These are phyloP conservation scores for Aphidius ervi DNA, from an alignment of 1,140 invertebrate species.

Conservation along the genomic window DNA sequence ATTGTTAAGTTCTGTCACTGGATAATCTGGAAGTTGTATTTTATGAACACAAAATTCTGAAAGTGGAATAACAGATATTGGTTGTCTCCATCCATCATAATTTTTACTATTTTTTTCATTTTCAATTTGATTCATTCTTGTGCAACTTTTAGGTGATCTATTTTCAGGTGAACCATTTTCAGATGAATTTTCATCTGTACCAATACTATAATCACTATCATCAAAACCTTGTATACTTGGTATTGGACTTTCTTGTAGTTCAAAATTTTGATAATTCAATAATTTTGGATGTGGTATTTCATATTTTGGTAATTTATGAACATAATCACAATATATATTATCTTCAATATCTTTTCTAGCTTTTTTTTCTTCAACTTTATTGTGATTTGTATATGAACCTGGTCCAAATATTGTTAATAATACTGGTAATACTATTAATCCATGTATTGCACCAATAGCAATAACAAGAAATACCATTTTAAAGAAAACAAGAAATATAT, in stretches of 20 bases:
- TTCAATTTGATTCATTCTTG: slow-evolving; percentile 65
- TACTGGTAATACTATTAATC: slow-evolving; percentile 87
- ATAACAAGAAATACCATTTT: slow-evolving; percentile 97
- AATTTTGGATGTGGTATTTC: slow-evolving; percentile 73
- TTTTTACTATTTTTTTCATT: slow-evolving; percentile 56
- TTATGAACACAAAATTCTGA: slow-evolving; percentile 56
- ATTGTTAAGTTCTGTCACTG: slow-evolving; percentile 27
- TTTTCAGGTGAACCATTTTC: slow-evolving; percentile 39
- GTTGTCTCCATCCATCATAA: slow-evolving; percentile 68
- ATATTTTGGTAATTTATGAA: slow-evolving; percentile 58
- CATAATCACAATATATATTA: background rate
- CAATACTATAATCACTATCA: slow-evolving; percentile 81
- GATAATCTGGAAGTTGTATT: slow-evolving; percentile 42
- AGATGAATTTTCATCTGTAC: slow-evolving; percentile 64
- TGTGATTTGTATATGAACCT: slow-evolving; percentile 62
- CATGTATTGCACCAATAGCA: slow-evolving; percentile 90
- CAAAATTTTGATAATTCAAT: slow-evolving; percentile 33
- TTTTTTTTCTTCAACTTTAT: slow-evolving; percentile 46
- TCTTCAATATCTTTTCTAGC: slow-evolving; percentile 20
- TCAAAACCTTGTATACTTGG: slow-evolving; percentile 49
- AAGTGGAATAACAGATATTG: slow-evolving; percentile 55
- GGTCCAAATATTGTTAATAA: slow-evolving; percentile 84
- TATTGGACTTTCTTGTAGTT: slow-evolving; percentile 33
- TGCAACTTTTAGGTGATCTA: no score
- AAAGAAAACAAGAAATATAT: slow-evolving; percentile 97